These are phyloP conservation scores for Datnioides undecimradiatus DNA, from an alignment of 2,113 vertebrate species.

Conservation along the genomic window DNA sequence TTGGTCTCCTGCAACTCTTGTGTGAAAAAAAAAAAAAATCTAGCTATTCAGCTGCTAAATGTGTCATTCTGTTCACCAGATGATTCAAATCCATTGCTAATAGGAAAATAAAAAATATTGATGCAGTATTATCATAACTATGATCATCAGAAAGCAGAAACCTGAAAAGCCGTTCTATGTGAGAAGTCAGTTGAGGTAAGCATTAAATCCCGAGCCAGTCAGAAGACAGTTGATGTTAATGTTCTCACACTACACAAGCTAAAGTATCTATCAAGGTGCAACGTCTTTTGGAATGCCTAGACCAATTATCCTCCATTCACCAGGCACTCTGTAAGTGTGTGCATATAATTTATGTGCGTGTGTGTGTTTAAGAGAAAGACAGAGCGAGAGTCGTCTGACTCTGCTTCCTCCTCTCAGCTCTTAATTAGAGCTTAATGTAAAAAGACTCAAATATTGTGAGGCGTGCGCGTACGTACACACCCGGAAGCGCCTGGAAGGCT, in stretches of 20 bases:
- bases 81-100: not conserved
- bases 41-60: no score
- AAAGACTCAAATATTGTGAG: slow-evolving; percentile 14
- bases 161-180: not conserved
- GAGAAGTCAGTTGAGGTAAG: not conserved
- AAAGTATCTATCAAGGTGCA: slow-evolving; percentile 21
- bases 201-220: no score
- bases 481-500: slow-evolving; percentile 18
- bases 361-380: not conserved
- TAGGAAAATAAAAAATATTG: not conserved
- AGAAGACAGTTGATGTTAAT: not conserved
- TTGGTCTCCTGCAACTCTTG: no score
- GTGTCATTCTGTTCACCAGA: no score
- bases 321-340: not conserved
- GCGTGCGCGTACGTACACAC: slow-evolving; percentile 1
- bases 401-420: slow-evolving; percentile 5
- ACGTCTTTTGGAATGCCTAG: slow-evolving; percentile 13
- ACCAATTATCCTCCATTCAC: slow-evolving; percentile 38
- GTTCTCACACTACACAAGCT: slow-evolving; percentile 5
- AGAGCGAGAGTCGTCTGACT: not conserved
- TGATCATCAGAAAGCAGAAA: not conserved
- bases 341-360: not conserved
- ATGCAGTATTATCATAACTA: not conserved
- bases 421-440: slow-evolving; percentile 49
- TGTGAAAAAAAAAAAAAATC: no score